Base-by-base conservation (phyloP, 2,888 invertebrate genomes). In the Dryomyza anilis region DNA sequence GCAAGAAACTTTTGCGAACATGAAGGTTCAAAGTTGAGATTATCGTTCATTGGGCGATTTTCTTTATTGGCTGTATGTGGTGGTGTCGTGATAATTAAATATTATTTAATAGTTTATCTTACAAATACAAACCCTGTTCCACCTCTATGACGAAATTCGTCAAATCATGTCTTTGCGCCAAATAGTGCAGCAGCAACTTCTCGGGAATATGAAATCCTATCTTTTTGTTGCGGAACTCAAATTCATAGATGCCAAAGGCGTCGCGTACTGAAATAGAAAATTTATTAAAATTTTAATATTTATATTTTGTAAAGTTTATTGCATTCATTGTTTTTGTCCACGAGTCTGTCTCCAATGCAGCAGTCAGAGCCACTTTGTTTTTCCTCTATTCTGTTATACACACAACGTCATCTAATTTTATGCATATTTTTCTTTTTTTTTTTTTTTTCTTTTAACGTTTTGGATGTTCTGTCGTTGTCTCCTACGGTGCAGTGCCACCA, bases 71-170 rank as follows among this genome's bases (percentile, higher is more conserved):
- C 79, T 79, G 75, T 62, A 80, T n/a, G n/a, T n/a, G n/a, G n/a
- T n/a, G n/a, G n/a, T n/a, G n/a, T n/a, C n/a, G n/a, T n/a, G n/a
- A n/a, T n/a, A 39, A 39, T 4, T 39, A 3, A 39, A 39, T 39
- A 3, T 7, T 5, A 39, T 7, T n/a, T n/a, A n/a, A n/a, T 19
- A 19, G 46, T 46, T 48, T 36, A 50, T 30, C 25, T 52, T 66
- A 71, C 70, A 67, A 62, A 65, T 61, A 69, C 73, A 77, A 75
- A 79, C 79, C 80, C 76, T 78, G 81, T 64, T 77, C 76, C 69
- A 81, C 77, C 75, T 81, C 80, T 75, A 81, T 76, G 73, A 81
- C 76, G 71, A 81, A 81, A 77, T 81, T 81, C 59, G 81, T 81
- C 59, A 81, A 73, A 73, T 81, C 81, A 58, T 75, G 78, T 12